A percentile compares a stretch with the other conserved stretches of the same genome.
phyloP scores from a whole-genome alignment of 2,797 vertebrate genomes.

The Esox masquinongy region DNA sequence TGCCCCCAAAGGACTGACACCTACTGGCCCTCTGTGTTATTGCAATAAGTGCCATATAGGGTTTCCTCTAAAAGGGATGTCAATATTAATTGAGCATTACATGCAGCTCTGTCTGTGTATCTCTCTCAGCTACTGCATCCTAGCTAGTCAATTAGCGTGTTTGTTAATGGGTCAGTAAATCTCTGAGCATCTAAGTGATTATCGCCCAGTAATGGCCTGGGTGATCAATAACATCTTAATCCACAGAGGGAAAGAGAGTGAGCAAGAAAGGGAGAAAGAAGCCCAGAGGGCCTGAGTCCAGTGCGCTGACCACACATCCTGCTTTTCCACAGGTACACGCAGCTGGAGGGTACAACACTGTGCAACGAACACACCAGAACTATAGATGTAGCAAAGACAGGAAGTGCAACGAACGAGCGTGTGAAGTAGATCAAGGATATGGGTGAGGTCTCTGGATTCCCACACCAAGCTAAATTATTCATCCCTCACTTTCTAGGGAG shows the following conservation, averaged over 20 bases:
- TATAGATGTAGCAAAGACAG: no score
- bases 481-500: constrained; percentile 36
- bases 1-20: constrained; percentile 23
- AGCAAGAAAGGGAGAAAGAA: not conserved
- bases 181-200: constrained; percentile 18
- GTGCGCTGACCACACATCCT: not conserved
- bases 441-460: constrained; percentile 22
- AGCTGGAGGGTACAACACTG: not conserved
- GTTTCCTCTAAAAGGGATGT: not conserved
- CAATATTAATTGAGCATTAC: not conserved
- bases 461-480: constrained; percentile 44
- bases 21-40: constrained; percentile 30
- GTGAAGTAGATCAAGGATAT: constrained; percentile 1
- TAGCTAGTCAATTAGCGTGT: constrained; percentile 14
- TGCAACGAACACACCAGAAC: no score
- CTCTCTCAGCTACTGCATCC: constrained; percentile 20
- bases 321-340: not conserved
- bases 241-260: not conserved
- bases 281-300: not conserved
- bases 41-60: constrained; percentile 1
- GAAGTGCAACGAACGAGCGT: no score
- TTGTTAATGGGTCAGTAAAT: constrained; percentile 23
- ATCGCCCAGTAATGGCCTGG: constrained; percentile 15
- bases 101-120: not conserved
- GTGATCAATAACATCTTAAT: constrained; percentile 23